These are phyloP conservation scores for Chiloscyllium plagiosum DNA, from an alignment of 2,113 vertebrate species.

Conservation along the genomic window DNA sequence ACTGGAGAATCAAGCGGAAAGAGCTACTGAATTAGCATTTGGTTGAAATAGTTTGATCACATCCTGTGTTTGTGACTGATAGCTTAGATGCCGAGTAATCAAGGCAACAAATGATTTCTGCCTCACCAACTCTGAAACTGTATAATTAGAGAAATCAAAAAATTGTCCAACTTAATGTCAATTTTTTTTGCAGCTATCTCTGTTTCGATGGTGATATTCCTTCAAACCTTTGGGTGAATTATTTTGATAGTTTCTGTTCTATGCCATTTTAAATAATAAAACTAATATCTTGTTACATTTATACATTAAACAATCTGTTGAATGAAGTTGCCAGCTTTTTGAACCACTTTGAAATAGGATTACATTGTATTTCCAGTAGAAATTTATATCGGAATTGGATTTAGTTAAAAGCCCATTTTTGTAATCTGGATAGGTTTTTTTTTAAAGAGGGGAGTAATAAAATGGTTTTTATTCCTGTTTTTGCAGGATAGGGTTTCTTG, in stretches of 20 bases:
- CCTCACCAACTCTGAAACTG: neutral
- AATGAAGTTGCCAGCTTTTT: neutral
- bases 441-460: neutral
- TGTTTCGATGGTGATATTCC: neutral
- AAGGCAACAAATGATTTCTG: neutral
- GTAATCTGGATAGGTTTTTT: neutral
- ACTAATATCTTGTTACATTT: neutral
- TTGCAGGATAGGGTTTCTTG: constrained; percentile 92
- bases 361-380: neutral
- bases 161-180: neutral
- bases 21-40: neutral
- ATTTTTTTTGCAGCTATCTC: neutral
- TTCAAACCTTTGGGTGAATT: neutral
- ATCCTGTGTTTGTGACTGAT: neutral
- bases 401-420: neutral
- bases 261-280: neutral
- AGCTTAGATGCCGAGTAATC: neutral
- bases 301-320: neutral
- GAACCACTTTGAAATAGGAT: neutral
- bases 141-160: neutral
- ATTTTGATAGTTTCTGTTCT: neutral
- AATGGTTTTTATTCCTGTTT: neutral
- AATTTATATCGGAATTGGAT: neutral
- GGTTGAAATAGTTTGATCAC: neutral
- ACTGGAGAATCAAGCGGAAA: neutral